Evolutionary conservation across 2,113 vertebrate genomes (phyloP), one percentile per base, ranked within the genome.

Genomic region (Phainopepla nitens): DNA sequence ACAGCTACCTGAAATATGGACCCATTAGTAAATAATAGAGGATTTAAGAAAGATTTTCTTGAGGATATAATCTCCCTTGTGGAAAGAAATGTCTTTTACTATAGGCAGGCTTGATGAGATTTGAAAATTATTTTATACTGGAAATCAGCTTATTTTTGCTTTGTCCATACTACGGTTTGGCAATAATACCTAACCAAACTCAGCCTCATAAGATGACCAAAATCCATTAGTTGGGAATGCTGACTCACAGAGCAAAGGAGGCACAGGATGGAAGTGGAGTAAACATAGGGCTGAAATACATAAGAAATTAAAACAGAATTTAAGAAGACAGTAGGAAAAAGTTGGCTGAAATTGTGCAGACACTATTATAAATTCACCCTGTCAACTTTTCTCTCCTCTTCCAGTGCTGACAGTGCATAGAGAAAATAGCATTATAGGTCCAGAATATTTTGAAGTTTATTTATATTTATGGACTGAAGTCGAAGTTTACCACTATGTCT

Each of bases 1-100:
- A 94, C 94, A 71, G 79, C 96, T 96, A 94, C 92, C 93, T 95
- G 93, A 96, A 92, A 94, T 90, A 73, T 90, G 64, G 77, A 79
- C 82, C 87, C 71, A 91, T 96, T 87, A 93, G 76, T 94, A 97
- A 97, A 96, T 93, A 94, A 94, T 77, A 82, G 18, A 75, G 69
- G 49, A 85, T 82, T 96, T 87, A 72, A 72, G 82, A 95, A 45
- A 94, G 90, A 90, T 93, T 95, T 65, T 87, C 69, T 77, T 90
- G 81, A 88, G 83, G 47, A 62, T 41, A 77, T 50, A 41, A 50
- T 39, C 17, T 75, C 47, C 15, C 20, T 47, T 82, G 33, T 7
- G n/a, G 35, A 82, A 96, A 75, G 33, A 31, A 84, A 91, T 24
- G 7, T 58, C 17, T 78, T 56, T 27, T 77, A 31, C 22, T 31